Evolutionary conservation across 2,888 invertebrate genomes (phyloP).

Genomic region (Oscheius myriophilus): DNA sequence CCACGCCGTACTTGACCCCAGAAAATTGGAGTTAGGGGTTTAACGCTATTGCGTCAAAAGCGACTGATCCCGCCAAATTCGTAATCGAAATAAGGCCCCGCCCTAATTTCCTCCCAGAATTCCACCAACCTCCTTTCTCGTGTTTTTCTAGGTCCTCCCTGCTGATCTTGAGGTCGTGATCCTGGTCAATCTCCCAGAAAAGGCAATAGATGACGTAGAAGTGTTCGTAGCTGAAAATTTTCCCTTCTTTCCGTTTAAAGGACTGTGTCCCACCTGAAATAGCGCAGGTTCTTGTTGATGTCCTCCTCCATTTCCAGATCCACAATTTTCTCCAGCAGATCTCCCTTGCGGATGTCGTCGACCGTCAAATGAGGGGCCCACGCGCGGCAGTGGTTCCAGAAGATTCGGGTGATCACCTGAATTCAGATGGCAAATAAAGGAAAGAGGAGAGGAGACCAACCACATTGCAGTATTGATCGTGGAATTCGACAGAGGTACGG

Average conservation of each 20-base stretch:
- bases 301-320: conserved; percentile 58
- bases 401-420: conserved; percentile 94
- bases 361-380: conserved; percentile 93
- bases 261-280: conserved; percentile 43
- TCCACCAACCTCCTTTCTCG: conserved; percentile 89
- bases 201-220: conserved; percentile 99
- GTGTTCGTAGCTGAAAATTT: conserved; percentile 91
- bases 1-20: too few relatives aligned
- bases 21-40: too few relatives aligned
- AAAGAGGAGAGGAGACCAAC: conserved; percentile 74
- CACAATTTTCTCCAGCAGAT: conserved; percentile 74
- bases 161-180: conserved; percentile 95
- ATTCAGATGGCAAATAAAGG: conserved; percentile 58
- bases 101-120: too few relatives aligned
- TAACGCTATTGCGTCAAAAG: too few relatives aligned
- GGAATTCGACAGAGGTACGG: conserved; percentile 96
- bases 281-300: conserved; percentile 58
- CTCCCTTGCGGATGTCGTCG: conserved; percentile 88
- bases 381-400: conserved; percentile 93
- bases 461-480: conserved; percentile 97
- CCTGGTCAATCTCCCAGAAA: conserved; percentile 98
- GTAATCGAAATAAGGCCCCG: too few relatives aligned
- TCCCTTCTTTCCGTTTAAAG: not conserved
- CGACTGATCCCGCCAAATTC: too few relatives aligned
- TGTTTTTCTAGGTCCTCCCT: conserved; percentile 86